phyloP scores from a whole-genome alignment of 2,888 invertebrate species.

The Aspidiotus destructor region DNA sequence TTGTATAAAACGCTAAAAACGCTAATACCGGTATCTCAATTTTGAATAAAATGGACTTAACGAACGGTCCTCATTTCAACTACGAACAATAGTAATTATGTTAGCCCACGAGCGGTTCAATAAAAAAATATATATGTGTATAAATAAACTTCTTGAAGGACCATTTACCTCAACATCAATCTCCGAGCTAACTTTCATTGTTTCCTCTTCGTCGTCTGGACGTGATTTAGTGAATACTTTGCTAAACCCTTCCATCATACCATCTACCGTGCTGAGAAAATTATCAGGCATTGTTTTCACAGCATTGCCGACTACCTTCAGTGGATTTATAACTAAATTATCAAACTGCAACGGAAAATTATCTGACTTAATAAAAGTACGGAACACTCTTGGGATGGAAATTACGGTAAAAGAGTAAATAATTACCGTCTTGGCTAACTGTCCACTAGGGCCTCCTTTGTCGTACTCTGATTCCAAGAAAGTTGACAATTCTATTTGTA shows the following conservation, averaged over 20 bases:
- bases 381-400: too few relatives aligned
- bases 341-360: conserved; percentile 47
- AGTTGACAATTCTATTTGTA: conserved; percentile 52
- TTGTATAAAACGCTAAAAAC: too few relatives aligned
- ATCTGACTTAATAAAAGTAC: too few relatives aligned
- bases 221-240: conserved; percentile 33
- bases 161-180: conserved; percentile 49
- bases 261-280: conserved; percentile 71
- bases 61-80: too few relatives aligned
- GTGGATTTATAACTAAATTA: conserved; percentile 61
- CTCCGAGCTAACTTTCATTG: conserved; percentile 47
- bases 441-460: conserved; percentile 51
- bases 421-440: conserved; percentile 51
- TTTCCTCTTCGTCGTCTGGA: conserved; percentile 40
- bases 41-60: too few relatives aligned
- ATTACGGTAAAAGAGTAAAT: conserved; percentile 6
- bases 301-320: conserved; percentile 61
- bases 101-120: too few relatives aligned
- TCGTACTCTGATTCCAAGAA: conserved; percentile 65
- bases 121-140: too few relatives aligned
- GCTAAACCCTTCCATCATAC: conserved; percentile 52
- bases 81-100: too few relatives aligned
- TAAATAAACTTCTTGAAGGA: background rate
- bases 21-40: too few relatives aligned
- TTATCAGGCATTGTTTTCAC: conserved; percentile 84